Conservation (phyloP, 2,113 vertebrate species). For the Microcebus murinus region DNA sequence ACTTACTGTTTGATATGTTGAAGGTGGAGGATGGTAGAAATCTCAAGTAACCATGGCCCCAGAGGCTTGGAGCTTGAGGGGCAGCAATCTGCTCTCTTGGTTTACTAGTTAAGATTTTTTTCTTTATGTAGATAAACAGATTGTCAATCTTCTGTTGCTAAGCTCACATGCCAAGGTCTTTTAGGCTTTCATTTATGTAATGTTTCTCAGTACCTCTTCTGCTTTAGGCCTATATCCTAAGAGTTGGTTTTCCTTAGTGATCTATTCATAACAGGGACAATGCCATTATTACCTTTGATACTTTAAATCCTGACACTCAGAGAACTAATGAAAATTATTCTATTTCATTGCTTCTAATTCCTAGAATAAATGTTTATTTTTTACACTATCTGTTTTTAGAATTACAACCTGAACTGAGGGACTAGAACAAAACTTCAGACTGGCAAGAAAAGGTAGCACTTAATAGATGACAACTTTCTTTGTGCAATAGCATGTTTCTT, state of each 20-base stretch:
- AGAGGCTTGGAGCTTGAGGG: conserved; percentile 76
- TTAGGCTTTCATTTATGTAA: not conserved
- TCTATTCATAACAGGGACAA: conserved; percentile 21
- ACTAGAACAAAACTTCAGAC: not conserved
- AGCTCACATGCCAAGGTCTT: conserved; percentile 45
- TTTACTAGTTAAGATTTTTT: conserved; percentile 12
- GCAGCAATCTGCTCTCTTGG: conserved; percentile 70
- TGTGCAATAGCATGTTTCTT: not conserved
- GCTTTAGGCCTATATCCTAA: conserved; percentile 27
- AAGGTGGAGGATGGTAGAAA: conserved; percentile 30
- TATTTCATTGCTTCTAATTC: not conserved
- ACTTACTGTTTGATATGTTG: conserved; percentile 66
- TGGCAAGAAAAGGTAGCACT: not conserved
- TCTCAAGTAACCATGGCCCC: conserved; percentile 70
- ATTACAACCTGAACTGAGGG: not conserved
- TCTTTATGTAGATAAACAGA: conserved; percentile 70
- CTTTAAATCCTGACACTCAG: not conserved
- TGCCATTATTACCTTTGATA: not conserved
- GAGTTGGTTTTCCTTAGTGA: conserved; percentile 1
- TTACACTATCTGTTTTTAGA: not conserved
- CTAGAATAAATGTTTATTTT: not conserved
- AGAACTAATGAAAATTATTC: not conserved
- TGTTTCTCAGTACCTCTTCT: not conserved
- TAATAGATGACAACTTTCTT: not conserved
- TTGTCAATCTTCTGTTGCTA: conserved; percentile 46